These are phyloP conservation scores for Apis mellifera DNA, from an alignment of 1,140 invertebrate species.

Conservation along the genomic window DNA sequence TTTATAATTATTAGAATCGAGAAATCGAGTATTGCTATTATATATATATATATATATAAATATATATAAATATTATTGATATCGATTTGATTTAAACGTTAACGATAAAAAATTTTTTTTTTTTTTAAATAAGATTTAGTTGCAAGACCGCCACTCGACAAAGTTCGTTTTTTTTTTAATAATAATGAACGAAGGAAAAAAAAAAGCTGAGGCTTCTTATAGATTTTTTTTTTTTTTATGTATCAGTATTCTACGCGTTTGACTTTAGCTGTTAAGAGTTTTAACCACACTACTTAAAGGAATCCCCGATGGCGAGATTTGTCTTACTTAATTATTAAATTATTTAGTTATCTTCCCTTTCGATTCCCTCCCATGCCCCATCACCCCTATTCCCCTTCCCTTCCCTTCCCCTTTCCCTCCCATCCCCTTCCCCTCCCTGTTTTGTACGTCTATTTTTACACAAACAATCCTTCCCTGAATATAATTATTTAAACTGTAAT, in stretches of 20 bases:
- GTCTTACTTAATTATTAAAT: slow-evolving; percentile 77
- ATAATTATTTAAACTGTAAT: slow-evolving; percentile 75
- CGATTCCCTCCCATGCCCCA: slow-evolving; percentile 28
- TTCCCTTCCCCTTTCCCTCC: neutral
- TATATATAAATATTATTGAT: slow-evolving; percentile 66
- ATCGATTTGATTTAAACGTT: slow-evolving; percentile 67
- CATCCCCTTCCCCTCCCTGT: slow-evolving; percentile 1
- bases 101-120: slow-evolving; percentile 57
- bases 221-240: slow-evolving; percentile 71
- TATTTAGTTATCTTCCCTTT: slow-evolving; percentile 68
- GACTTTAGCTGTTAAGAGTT: slow-evolving; percentile 77
- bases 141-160: slow-evolving; percentile 70
- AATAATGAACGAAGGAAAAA: slow-evolving; percentile 60
- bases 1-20: slow-evolving; percentile 77
- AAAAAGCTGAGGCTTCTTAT: slow-evolving; percentile 75
- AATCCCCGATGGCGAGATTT: slow-evolving; percentile 62
- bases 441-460: slow-evolving; percentile 73
- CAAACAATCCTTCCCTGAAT: slow-evolving; percentile 60
- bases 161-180: slow-evolving; percentile 67
- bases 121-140: slow-evolving; percentile 68
- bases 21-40: slow-evolving; percentile 79
- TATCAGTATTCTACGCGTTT: slow-evolving; percentile 80
- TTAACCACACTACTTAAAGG: slow-evolving; percentile 69
- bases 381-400: slow-evolving; percentile 5
- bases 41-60: slow-evolving; percentile 16